These are phyloP conservation scores for Tiliqua scincoides DNA, from an alignment of 2,113 vertebrate species.

Conservation along the genomic window DNA sequence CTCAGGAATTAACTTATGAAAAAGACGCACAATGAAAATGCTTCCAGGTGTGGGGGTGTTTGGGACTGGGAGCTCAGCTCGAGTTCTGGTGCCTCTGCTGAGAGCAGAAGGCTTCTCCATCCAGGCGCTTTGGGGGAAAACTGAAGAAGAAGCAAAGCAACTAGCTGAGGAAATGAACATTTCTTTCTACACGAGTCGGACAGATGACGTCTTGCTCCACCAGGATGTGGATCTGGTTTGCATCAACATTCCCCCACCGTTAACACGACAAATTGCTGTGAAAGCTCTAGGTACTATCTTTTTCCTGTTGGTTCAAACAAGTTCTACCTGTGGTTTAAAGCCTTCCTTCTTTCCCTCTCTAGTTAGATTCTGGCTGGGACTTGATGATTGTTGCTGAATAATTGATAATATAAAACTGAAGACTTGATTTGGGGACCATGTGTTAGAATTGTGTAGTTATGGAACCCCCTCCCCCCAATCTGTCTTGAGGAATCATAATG, in stretches of 20 bases:
- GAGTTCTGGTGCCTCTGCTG: constrained; percentile 90
- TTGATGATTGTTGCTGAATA: background rate
- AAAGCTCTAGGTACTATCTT: constrained; percentile 90
- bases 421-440: background rate
- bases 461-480: background rate
- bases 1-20: constrained; percentile 5
- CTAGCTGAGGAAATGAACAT: constrained; percentile 91
- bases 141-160: constrained; percentile 90
- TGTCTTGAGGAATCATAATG: background rate
- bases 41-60: constrained; percentile 97
- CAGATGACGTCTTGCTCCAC: constrained; percentile 92
- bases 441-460: background rate
- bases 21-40: constrained; percentile 78
- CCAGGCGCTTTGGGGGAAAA: constrained; percentile 93
- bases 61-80: constrained; percentile 92
- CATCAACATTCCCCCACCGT: constrained; percentile 93
- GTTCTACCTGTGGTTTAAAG: background rate
- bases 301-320: background rate
- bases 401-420: fast-evolving
- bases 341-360: fast-evolving
- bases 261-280: constrained; percentile 94
- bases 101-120: constrained; percentile 93
- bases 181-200: constrained; percentile 92
- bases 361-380: background rate
- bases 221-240: constrained; percentile 97